Evolutionary conservation across 2,888 invertebrate species (phyloP).

Genomic region (Athalia circularis): DNA sequence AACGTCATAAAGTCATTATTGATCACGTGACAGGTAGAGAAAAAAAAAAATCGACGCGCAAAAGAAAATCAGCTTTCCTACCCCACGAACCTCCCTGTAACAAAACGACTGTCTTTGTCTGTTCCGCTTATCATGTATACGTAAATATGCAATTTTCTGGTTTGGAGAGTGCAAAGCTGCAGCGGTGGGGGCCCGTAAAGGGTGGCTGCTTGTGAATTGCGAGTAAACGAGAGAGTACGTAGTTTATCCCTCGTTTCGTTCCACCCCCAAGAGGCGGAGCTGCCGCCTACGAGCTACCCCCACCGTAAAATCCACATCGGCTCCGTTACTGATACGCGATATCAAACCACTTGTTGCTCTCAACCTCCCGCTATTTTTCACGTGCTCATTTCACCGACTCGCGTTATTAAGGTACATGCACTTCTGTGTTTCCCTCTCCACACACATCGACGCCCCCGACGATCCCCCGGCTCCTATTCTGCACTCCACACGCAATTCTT

Average conservation of each 20-base stretch:
- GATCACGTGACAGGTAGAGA: too few species aligned
- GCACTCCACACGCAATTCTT: not conserved
- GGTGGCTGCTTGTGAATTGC: not conserved
- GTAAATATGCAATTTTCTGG: too few species aligned
- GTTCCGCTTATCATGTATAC: too few species aligned
- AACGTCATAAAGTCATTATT: too few species aligned
- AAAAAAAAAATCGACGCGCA: too few species aligned
- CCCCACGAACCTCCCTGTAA: too few species aligned
- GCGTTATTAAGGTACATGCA: too few species aligned
- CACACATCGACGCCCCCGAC: not conserved
- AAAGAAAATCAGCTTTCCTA: too few species aligned
- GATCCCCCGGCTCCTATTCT: not conserved
- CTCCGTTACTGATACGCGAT: slow-evolving; percentile 67
- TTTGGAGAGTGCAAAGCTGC: too few species aligned
- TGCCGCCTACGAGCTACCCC: slow-evolving; percentile 66
- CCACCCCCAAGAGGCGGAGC: slow-evolving; percentile 71
- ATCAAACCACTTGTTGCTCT: slow-evolving; percentile 71
- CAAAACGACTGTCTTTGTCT: too few species aligned
- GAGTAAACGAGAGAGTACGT: slow-evolving; percentile 14
- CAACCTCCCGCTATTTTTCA: slow-evolving; percentile 59
- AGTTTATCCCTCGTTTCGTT: slow-evolving; percentile 55
- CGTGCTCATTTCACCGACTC: slow-evolving; percentile 49
- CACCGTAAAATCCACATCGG: slow-evolving; percentile 51
- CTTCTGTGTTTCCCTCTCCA: not conserved
- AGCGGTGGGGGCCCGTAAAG: not conserved